Base-by-base conservation (phyloP, 2,797 vertebrate species). In the Oreonectes daqikongensis region DNA sequence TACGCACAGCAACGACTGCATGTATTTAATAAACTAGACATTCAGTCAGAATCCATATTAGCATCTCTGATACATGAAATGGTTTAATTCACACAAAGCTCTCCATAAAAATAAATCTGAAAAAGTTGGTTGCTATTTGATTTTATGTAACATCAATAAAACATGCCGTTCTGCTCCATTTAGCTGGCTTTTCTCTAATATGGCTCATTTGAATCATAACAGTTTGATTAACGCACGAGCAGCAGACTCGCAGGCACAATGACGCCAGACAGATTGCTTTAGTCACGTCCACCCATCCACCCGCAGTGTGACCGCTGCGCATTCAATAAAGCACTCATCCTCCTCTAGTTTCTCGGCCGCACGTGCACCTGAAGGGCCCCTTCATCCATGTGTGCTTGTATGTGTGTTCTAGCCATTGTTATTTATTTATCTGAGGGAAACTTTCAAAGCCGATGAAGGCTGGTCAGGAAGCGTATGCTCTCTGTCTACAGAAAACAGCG, bases 81-180 rank as follows among this genome's bases (percentile, higher is more conserved):
- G 26, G 3, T 48, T 69, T 42, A 50, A 70, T 80, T 59, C 79
- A 70, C 69, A 69, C 44, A 22, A 84, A 82, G 26, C 78, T 65
- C 35, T 40, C 18, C 81, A 85, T 88, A 81, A 90, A 87, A 87
- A 88, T 86, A 73, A 84, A 91, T 84, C 72, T 69, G 84, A 69
- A 86, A 91, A 86, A 86, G 86, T 89, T 87, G 88, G 87, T 88
- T 88, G 87, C 84, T 85, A 77, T 91, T 90, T 90, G 86, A 91
- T 90, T 91, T 89, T 86, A 88, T 88, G 86, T 87, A 66, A 75
- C 88, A 91, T 92, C 84, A 89, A 93, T 93, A 90, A 91, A 91
- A 89, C 86, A 90, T 90, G 67, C 79, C 82, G 85, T 83, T 86
- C 80, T 61, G 72, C 86, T 87, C 88, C 83, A 88, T 90, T 89